A percentile compares a stretch with the other conserved stretches of the same genome.
These are phyloP conservation scores for Calliscelio sp. DNA, from an alignment of 2,888 invertebrate genomes.

Conservation along the genomic window DNA sequence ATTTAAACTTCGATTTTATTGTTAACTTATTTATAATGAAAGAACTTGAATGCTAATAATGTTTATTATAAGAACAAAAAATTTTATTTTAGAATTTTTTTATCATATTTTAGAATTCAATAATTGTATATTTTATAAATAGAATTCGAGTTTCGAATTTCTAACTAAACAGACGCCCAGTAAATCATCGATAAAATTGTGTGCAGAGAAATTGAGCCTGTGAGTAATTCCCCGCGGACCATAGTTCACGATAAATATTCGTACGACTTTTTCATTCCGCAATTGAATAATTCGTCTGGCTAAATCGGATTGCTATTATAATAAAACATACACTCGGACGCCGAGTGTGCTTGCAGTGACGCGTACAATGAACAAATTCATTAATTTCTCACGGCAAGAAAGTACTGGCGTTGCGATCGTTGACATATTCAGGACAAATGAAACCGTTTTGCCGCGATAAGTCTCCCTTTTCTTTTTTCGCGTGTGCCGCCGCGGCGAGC, in stretches of 20 bases:
- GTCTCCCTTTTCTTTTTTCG: conserved; percentile 64
- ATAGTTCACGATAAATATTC: conserved; percentile 55
- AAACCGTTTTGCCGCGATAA: conserved; percentile 71
- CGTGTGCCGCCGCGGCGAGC: conserved; percentile 41
- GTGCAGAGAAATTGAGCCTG: conserved; percentile 44
- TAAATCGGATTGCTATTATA: conserved; percentile 34
- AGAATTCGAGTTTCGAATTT: too few species aligned
- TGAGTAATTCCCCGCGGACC: conserved; percentile 41
- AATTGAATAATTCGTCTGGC: conserved; percentile 46
- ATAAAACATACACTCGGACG: conserved; percentile 55
- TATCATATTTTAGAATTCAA: too few species aligned
- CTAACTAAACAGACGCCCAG: conserved; percentile 20
- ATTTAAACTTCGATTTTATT: too few species aligned
- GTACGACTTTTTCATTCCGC: conserved; percentile 1
- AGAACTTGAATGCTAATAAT: too few species aligned
- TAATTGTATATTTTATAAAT: too few species aligned
- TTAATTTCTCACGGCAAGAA: conserved; percentile 71
- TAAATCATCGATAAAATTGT: conserved; percentile 42
- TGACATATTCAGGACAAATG: conserved; percentile 72
- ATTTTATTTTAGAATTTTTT: too few species aligned
- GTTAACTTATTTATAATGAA: too few species aligned
- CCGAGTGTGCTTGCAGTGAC: conserved; percentile 35
- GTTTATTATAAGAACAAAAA: too few species aligned
- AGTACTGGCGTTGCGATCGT: conserved; percentile 60
- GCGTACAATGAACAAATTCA: conserved; percentile 64